Percentiles rank a stretch among this genome's conserved stretches.
These are phyloP conservation scores for Psilopsiagon aurifrons DNA, from an alignment of 2,113 vertebrate genomes.

Conservation along the genomic window DNA sequence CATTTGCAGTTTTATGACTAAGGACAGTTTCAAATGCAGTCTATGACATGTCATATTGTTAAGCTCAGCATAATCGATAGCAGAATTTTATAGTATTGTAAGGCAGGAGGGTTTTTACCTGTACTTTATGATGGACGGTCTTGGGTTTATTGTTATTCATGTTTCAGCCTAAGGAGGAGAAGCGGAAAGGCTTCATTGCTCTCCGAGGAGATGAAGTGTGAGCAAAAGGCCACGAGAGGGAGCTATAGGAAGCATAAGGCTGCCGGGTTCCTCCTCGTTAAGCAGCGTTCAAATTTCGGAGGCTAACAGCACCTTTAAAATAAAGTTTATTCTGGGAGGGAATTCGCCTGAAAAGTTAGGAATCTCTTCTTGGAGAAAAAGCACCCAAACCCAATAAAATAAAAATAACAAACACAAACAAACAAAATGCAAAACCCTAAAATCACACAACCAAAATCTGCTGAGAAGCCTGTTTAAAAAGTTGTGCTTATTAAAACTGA, in stretches of 20 bases:
- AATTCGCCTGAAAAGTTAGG: not conserved
- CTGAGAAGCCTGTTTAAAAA: not conserved
- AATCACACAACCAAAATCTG: not conserved
- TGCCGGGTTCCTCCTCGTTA: not conserved
- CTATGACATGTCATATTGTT: not conserved
- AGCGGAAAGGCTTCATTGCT: not conserved
- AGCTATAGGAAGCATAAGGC: not conserved
- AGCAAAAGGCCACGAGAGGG: conserved; percentile 39
- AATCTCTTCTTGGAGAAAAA: accelerated
- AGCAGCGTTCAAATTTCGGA: not conserved
- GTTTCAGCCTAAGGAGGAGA: not conserved
- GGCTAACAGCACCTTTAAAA: not conserved
- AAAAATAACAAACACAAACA: not conserved
- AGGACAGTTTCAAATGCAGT: not conserved
- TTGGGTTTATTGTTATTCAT: not conserved
- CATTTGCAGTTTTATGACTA: not conserved
- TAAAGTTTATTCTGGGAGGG: not conserved
- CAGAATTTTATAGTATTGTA: not conserved
- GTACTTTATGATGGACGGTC: not conserved
- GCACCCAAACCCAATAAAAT: not conserved
- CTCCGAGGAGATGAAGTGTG: not conserved
- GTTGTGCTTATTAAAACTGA: not conserved
- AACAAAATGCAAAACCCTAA: not conserved
- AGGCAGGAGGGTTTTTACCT: not conserved
- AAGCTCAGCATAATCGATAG: not conserved